These are phyloP conservation scores for Polia nebulosa DNA, from an alignment of 2,888 invertebrate species.

Conservation along the genomic window DNA sequence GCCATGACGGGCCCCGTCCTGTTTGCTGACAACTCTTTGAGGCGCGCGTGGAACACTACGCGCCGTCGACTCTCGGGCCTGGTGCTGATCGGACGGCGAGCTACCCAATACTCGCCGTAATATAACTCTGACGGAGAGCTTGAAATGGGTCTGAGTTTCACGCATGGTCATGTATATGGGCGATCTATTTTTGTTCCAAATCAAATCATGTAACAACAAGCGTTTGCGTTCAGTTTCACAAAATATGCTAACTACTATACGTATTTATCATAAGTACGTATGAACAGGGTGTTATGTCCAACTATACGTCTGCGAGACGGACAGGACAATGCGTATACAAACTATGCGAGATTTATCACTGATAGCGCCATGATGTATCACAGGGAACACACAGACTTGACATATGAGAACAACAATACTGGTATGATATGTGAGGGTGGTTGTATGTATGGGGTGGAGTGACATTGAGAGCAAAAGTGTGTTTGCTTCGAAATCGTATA, in stretches of 20 bases:
- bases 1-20: too few relatives aligned
- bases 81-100: too few relatives aligned
- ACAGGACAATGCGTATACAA: slow-evolving; percentile 58
- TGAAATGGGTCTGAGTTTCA: too few relatives aligned
- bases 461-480: slow-evolving; percentile 34
- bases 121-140: too few relatives aligned
- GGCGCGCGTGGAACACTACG: too few relatives aligned
- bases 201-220: too few relatives aligned
- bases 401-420: slow-evolving; percentile 53
- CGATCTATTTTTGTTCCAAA: too few relatives aligned
- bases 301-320: slow-evolving; percentile 33
- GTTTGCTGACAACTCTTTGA: too few relatives aligned
- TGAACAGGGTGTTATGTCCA: slow-evolving; percentile 29
- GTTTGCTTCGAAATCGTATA: slow-evolving; percentile 11
- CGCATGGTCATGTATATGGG: too few relatives aligned
- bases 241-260: neutral
- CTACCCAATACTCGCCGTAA: too few relatives aligned
- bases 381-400: slow-evolving; percentile 33
- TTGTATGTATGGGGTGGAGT: neutral
- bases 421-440: slow-evolving; percentile 19
- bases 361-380: slow-evolving; percentile 59
- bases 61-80: too few relatives aligned
- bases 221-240: neutral
- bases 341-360: slow-evolving; percentile 63
- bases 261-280: neutral